phyloP scores from a whole-genome alignment of 1,140 invertebrate species.

The Mycetomoellerius zeteki region DNA sequence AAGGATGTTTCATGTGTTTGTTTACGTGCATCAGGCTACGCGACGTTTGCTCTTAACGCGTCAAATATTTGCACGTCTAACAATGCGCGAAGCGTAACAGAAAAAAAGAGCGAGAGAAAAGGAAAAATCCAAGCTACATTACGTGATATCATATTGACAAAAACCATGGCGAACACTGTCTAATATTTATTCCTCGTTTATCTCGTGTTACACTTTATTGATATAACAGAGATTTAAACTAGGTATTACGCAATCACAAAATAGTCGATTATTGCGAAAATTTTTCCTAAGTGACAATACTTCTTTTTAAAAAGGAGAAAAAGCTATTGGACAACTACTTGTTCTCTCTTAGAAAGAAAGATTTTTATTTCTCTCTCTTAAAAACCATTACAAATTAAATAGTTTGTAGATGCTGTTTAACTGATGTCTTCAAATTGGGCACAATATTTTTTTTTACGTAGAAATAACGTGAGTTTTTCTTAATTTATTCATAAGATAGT shows the following conservation, averaged over 20 bases:
- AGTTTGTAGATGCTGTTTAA: background rate
- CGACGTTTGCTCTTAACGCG: slow-evolving; percentile 55
- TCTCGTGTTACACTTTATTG: slow-evolving; percentile 37
- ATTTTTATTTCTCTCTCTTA: background rate
- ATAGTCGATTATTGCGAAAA: slow-evolving; percentile 29
- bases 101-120: slow-evolving; percentile 12
- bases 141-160: slow-evolving; percentile 48
- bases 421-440: background rate
- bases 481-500: background rate
- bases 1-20: slow-evolving; percentile 70
- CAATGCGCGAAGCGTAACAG: slow-evolving; percentile 51
- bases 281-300: background rate
- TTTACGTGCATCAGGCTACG: slow-evolving; percentile 70
- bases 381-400: background rate
- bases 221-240: slow-evolving; percentile 49
- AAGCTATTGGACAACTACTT: background rate
- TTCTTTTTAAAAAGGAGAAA: background rate
- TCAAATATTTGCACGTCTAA: slow-evolving; percentile 61
- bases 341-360: background rate
- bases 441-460: background rate
- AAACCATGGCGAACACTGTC: slow-evolving; percentile 27
- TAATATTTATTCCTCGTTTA: slow-evolving; percentile 57
- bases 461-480: background rate
- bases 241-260: slow-evolving; percentile 5
- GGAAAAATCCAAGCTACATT: slow-evolving; percentile 36